These are phyloP conservation scores for Sitta carolinensis DNA, from an alignment of 2,797 vertebrate species.

Conservation along the genomic window DNA sequence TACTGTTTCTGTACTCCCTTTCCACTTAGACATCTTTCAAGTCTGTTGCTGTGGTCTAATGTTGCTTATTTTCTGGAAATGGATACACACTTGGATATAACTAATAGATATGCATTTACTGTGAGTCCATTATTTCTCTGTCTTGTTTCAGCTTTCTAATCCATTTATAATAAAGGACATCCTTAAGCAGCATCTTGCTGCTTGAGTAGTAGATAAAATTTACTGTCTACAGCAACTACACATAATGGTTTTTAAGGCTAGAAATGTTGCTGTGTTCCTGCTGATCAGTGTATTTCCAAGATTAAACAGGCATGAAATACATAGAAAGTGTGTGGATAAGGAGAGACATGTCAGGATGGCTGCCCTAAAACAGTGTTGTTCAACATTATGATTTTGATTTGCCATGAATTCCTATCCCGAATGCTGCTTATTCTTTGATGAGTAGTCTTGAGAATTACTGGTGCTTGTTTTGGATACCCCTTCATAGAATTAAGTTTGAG, in stretches of 20 bases:
- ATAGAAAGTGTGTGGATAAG: background rate
- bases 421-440: background rate
- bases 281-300: background rate
- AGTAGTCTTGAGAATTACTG: background rate
- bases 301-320: background rate
- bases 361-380: background rate
- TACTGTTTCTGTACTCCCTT: background rate
- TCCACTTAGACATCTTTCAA: background rate
- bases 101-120: background rate
- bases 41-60: background rate
- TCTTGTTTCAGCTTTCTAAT: background rate
- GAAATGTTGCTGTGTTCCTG: background rate
- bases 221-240: fast-evolving
- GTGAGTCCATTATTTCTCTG: background rate
- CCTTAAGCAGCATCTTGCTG: background rate
- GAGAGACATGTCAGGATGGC: background rate
- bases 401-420: background rate
- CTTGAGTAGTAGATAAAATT: background rate
- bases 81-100: background rate
- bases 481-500: background rate
- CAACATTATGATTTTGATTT: background rate
- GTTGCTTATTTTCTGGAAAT: background rate
- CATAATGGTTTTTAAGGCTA: background rate
- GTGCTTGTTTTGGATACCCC: background rate
- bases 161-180: background rate